These are phyloP conservation scores for Thalassaphorura encarpata DNA, from an alignment of 1,140 invertebrate species.

Conservation along the genomic window DNA sequence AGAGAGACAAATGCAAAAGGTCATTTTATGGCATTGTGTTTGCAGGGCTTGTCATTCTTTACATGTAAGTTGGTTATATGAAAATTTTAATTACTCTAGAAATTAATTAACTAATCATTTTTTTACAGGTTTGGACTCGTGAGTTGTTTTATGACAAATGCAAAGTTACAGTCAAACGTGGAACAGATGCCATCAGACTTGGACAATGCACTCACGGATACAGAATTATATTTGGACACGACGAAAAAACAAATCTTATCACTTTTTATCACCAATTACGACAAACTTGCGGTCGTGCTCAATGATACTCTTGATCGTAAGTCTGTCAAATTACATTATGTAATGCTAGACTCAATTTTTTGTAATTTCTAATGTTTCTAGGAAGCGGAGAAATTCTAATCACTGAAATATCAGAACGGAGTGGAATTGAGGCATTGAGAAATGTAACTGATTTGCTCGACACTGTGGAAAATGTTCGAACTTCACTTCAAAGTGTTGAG, in stretches of 20 bases:
- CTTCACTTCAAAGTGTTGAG: conserved; percentile 14
- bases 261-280: conserved; percentile 24
- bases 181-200: conserved; percentile 18
- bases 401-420: conserved; percentile 19
- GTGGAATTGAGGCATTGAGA: conserved; percentile 26
- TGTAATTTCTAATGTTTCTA: too few relatives aligned
- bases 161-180: conserved; percentile 17
- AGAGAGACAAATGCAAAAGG: conserved; percentile 25
- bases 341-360: too few relatives aligned
- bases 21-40: conserved; percentile 20
- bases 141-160: conserved; percentile 30
- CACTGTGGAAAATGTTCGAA: conserved; percentile 22
- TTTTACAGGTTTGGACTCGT: conserved; percentile 27
- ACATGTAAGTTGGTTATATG: conserved; percentile 24
- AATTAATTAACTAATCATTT: neutral
- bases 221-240: conserved; percentile 19
- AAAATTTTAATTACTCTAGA: too few relatives aligned
- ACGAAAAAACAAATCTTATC: conserved; percentile 22
- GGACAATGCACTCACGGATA: conserved; percentile 20
- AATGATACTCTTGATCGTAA: conserved; percentile 21
- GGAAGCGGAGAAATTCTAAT: conserved; percentile 30
- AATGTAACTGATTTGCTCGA: conserved; percentile 27
- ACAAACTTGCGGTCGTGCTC: conserved; percentile 12
- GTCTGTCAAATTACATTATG: too few relatives aligned
- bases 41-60: conserved; percentile 21